Conservation (phyloP, 2,888 invertebrate species). For the Entomobrya proxima region DNA sequence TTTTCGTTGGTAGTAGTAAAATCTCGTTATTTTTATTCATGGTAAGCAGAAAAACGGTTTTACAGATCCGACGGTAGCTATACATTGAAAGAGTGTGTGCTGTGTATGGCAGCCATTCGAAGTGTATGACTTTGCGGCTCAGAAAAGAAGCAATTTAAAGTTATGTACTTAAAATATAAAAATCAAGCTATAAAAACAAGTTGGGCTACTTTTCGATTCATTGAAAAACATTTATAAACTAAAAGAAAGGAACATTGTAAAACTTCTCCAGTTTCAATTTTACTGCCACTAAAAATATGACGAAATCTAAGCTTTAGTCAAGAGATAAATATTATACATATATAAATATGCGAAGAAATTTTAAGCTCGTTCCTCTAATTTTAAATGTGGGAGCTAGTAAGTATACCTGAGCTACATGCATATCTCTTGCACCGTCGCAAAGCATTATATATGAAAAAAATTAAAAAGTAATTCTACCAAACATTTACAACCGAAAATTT, state of each 20-base stretch:
- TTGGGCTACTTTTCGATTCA: slow-evolving; percentile 35
- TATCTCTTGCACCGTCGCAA: no score
- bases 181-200: slow-evolving; percentile 39
- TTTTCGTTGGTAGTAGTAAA: slow-evolving; percentile 5
- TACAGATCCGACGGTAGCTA: background rate
- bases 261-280: slow-evolving; percentile 25
- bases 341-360: no score
- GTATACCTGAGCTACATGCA: no score
- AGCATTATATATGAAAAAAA: no score
- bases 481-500: no score
- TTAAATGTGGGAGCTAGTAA: no score
- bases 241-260: background rate
- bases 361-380: no score
- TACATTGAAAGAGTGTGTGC: background rate
- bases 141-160: slow-evolving; percentile 19
- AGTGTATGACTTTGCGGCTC: no score
- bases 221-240: background rate
- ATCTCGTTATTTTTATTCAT: background rate
- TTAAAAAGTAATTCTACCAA: no score
- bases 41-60: background rate
- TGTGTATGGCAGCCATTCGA: background rate
- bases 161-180: slow-evolving; percentile 36
- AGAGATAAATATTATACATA: background rate
- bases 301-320: background rate
- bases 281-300: background rate